Percentiles rank a stretch among this genome's conserved stretches.
Conservation (phyloP, 2,888 invertebrate species). For the Nudaria mundana region DNA sequence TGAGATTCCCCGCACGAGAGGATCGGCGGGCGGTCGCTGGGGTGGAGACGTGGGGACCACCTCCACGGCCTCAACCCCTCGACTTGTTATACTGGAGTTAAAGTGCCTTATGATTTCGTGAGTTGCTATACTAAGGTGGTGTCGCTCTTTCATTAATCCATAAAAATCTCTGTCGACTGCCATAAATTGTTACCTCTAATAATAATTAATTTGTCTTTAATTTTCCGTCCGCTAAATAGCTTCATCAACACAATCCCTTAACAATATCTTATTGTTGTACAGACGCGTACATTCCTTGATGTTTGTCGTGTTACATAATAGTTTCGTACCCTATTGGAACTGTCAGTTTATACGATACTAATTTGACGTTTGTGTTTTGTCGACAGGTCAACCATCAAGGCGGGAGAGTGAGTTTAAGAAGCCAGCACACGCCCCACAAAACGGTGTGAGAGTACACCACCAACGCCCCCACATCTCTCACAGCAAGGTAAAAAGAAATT, state of each 20-base stretch:
- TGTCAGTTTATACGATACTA: constrained; percentile 7
- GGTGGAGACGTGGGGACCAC: constrained; percentile 18
- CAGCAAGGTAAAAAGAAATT: constrained; percentile 56
- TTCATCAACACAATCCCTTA: constrained; percentile 17
- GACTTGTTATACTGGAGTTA: constrained; percentile 58
- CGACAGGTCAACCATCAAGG: constrained; percentile 73
- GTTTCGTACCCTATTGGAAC: constrained; percentile 4
- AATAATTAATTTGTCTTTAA: constrained; percentile 38
- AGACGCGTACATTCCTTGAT: constrained; percentile 3
- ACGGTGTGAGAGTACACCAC: constrained; percentile 67
- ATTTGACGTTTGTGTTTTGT: constrained; percentile 38
- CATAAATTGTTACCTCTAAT: constrained; percentile 45
- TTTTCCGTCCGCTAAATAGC: constrained; percentile 10
- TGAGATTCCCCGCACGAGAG: constrained; percentile 59
- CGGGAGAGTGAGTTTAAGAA: constrained; percentile 83
- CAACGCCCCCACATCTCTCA: constrained; percentile 57
- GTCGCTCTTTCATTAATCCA: constrained; percentile 59
- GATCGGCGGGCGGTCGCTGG: constrained; percentile 34
- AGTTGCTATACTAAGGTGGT: constrained; percentile 48
- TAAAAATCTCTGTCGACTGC: constrained; percentile 48
- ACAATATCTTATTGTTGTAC: constrained; percentile 8
- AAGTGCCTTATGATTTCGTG: constrained; percentile 68
- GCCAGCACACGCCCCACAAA: constrained; percentile 78
- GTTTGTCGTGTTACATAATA: constrained; percentile 12
- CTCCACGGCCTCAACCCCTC: constrained; percentile 36